Base-by-base conservation (phyloP, 2,888 invertebrate genomes). In the Unio pictorum region DNA sequence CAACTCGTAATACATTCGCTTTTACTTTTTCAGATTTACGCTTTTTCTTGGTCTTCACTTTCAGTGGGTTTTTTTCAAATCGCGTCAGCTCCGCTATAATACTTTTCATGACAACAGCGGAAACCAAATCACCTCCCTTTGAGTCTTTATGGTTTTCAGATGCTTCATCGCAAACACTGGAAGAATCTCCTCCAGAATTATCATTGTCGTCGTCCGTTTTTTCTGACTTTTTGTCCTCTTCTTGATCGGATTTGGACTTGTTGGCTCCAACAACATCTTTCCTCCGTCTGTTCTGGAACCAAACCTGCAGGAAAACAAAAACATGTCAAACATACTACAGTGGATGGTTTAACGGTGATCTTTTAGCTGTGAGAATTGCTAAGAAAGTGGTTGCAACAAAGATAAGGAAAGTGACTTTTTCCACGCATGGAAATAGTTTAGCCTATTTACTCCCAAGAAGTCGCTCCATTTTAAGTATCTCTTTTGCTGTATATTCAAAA, bases 261-360 rank as follows among this genome's bases (percentile, higher is more conserved):
- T 58, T 67, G 57, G 65, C 69, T 0, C 79, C 82, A 4, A 87
- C 81, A 1, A 88, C 86, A 67, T 89, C 89, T 72, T 89, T 89
- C 45, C 89, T 75, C 59, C 89, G 72, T 56, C 88, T 76, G 72
- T 89, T 89, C 79, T 89, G 89, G 71, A 89, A 89, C 89, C 88
- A 88, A 11, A 88, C 87, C 88, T 88, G 79, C 54, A 73, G 79
- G 61, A 15, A 15, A 54, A 57, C 63, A 66, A 66, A 66, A 67
- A 58, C 1, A 45, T 45, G 15, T 45, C 15, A 45, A 45, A 45
- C 45, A 45, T 45, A 0, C 45, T 45, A 45, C 11, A 45, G 45
- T 45, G 11, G 11, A 15, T 11, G 45, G 11, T 15, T 45, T 45
- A 45, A 45, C 15, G 45, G 45, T 15, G 45, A 45, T 45, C 1